These are phyloP conservation scores for Ploceus nigricollis DNA, from an alignment of 2,113 vertebrate species.

Conservation along the genomic window DNA sequence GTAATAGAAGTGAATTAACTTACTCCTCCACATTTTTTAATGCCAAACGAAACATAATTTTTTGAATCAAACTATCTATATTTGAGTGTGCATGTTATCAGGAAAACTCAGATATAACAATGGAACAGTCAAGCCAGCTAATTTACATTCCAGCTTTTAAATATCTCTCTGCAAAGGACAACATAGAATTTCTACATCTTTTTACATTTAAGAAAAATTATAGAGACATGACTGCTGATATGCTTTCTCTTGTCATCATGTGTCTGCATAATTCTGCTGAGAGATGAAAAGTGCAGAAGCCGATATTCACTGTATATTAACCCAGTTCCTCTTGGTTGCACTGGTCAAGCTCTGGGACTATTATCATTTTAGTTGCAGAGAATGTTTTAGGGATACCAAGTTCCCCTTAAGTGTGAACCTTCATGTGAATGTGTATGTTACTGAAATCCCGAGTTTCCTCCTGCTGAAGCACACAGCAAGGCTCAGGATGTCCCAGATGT, in stretches of 20 bases:
- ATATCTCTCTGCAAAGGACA: not conserved
- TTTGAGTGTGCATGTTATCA: fast-evolving
- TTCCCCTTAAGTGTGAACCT: not conserved
- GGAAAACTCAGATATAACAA: not conserved
- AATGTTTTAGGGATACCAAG: not conserved
- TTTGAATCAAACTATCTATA: not conserved
- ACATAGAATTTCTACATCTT: not conserved
- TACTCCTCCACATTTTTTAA: not conserved
- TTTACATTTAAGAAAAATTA: not conserved
- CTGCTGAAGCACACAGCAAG: not conserved
- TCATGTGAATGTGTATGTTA: not conserved
- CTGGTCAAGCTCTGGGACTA: not conserved
- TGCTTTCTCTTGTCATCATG: not conserved
- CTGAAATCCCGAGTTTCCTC: not conserved
- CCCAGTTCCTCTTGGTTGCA: not conserved
- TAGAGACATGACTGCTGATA: not conserved
- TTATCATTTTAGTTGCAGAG: not conserved
- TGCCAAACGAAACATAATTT: not conserved
- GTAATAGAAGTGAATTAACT: not conserved
- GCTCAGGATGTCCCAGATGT: not conserved
- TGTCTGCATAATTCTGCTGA: not conserved
- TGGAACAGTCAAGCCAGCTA: not conserved
- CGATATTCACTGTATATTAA: not conserved
- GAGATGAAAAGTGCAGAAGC: not conserved
- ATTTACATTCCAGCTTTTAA: not conserved